Percentiles rank a stretch among this genome's conserved stretches.
Evolutionary conservation across 2,888 invertebrate genomes (phyloP).

Genomic region (Rapana venosa): DNA sequence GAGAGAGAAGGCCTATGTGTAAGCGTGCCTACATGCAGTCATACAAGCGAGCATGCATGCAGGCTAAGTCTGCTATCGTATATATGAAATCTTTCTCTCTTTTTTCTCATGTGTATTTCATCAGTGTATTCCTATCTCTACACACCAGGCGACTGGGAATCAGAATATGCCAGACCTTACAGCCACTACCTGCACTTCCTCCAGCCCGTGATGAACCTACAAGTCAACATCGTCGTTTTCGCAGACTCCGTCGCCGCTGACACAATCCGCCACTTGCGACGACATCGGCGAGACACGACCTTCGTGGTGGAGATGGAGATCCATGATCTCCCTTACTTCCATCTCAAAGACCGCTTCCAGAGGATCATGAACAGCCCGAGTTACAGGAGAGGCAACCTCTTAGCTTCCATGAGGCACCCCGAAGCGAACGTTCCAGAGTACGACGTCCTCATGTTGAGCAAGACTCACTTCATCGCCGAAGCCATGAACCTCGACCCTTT

Average conservation of each 20-base stretch:
- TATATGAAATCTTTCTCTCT: background rate
- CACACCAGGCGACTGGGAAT: background rate
- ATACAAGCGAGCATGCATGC: too few relatives aligned
- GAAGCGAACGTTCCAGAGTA: conserved; percentile 67
- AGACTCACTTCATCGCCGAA: conserved; percentile 69
- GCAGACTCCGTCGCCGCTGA: conserved; percentile 42
- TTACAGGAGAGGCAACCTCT: conserved; percentile 43
- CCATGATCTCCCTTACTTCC: conserved; percentile 43
- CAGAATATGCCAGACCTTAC: conserved; percentile 41
- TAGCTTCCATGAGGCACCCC: conserved; percentile 3
- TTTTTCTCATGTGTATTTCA: background rate
- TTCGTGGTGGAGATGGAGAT: conserved; percentile 21
- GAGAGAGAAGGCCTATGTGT: too few relatives aligned
- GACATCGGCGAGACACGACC: conserved; percentile 39
- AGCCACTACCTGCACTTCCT: conserved; percentile 47
- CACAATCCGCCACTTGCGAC: conserved; percentile 44
- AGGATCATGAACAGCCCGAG: conserved; percentile 47
- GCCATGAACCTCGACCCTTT: conserved; percentile 70
- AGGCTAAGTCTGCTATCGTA: too few relatives aligned
- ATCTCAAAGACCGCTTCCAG: conserved; percentile 30
- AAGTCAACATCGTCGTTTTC: conserved; percentile 50
- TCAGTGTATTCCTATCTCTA: background rate
- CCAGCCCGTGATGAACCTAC: conserved; percentile 43
- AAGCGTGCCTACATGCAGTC: background rate
- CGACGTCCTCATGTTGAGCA: conserved; percentile 76